These are phyloP conservation scores for Drosophila takahashii DNA, from an alignment of 1,140 invertebrate species.

Conservation along the genomic window DNA sequence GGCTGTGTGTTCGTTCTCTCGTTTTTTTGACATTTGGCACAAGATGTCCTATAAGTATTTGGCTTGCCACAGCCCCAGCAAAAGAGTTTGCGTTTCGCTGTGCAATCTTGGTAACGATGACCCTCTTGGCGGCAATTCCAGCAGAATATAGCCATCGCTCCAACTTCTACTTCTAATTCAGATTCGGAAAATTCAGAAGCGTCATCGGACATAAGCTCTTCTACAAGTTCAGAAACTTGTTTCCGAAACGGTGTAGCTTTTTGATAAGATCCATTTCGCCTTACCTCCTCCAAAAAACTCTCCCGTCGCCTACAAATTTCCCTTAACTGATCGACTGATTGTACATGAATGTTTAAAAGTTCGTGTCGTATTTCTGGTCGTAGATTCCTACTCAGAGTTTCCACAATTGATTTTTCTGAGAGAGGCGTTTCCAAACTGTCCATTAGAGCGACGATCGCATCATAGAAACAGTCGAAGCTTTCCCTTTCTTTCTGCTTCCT, in stretches of 20 bases:
- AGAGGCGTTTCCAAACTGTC: not conserved
- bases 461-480: not conserved
- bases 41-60: constrained; percentile 10
- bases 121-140: constrained; percentile 31
- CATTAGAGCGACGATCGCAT: not conserved
- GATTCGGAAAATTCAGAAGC: not conserved
- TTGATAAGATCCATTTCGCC: not conserved
- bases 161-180: not conserved
- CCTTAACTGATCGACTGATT: not conserved
- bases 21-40: constrained; percentile 13
- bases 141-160: not conserved
- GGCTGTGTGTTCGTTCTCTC: not conserved
- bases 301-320: not conserved
- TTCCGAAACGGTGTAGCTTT: not conserved
- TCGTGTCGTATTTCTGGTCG: not conserved
- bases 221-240: not conserved
- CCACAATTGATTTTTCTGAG: not conserved
- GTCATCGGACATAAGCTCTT: not conserved
- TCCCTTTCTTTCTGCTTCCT: not conserved
- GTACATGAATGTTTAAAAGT: not conserved
- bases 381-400: not conserved
- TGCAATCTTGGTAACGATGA: constrained; percentile 24
- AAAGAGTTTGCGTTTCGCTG: constrained; percentile 1
- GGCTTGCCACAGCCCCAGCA: not conserved
- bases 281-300: not conserved